Conservation (phyloP, 2,113 vertebrate genomes). For the Propithecus coquereli region DNA sequence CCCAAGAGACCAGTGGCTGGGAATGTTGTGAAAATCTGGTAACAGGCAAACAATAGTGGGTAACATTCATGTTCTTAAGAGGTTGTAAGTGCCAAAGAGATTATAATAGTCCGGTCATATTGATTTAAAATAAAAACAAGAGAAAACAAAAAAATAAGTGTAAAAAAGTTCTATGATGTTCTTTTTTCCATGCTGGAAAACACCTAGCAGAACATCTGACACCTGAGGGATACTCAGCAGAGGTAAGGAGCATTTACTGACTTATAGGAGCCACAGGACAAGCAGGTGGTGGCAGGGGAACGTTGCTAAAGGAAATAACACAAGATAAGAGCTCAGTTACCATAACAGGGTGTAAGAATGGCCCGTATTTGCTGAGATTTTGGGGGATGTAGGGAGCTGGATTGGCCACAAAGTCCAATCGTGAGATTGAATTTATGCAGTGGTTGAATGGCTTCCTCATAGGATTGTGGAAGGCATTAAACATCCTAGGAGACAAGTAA, state of each 20-base stretch:
- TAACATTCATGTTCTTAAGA: background rate
- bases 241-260: background rate
- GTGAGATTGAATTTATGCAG: background rate
- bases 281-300: background rate
- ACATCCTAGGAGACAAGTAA: background rate
- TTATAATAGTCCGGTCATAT: background rate
- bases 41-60: background rate
- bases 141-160: constrained; percentile 8
- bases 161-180: background rate
- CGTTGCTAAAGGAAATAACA: background rate
- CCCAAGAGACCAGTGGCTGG: background rate
- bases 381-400: background rate
- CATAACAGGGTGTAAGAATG: background rate
- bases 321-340: background rate
- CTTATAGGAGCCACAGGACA: background rate
- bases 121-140: constrained; percentile 1
- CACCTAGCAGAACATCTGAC: background rate
- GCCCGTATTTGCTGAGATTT: background rate
- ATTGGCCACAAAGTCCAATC: background rate
- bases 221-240: background rate
- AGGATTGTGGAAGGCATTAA: background rate
- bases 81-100: background rate
- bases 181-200: background rate
- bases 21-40: background rate
- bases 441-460: background rate